Evolutionary conservation across 1,140 invertebrate species (phyloP), one percentile per base, ranked within the genome.

Genomic region (Vanessa atalanta): DNA sequence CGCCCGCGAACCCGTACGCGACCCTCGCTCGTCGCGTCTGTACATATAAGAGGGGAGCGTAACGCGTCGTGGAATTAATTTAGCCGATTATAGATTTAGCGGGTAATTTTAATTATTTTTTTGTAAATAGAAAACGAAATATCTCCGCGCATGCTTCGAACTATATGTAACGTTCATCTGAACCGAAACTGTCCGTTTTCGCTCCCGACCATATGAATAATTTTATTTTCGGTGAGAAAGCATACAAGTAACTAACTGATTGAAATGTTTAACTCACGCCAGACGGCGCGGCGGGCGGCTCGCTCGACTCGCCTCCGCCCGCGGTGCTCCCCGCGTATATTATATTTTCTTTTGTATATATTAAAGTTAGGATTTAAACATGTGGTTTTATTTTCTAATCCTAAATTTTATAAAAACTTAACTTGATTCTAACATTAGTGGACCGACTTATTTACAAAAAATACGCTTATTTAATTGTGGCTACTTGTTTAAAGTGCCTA

Each of bases 281-380:
- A 37, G 57, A 60, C 20, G 16, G n/a, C n/a, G 37, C 75, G 73
- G 72, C 76, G 81, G 12, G 31, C 60, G 79, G 81, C 65, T 84
- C 80, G 81, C 82, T 47, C 74, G 14, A 8, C 68, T 47, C 55
- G 7, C 47, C 15, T 57, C 67, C 70, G 50, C 70, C 31, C 48
- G 47, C 26, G 15, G 57, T 23, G 57, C 72, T 51, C 67, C 31
- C 63, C 66, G 63, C 67, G 51, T 37, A 63, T 65, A 67, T 73
- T 63, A 66, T 68, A 78, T 80, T 82, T 79, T 76, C 78, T 84
- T 82, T 84, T 84, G 79, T 84, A 83, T 83, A 84, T 84, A 84
- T 84, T 84, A 84, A 83, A 83, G 61, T 77, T 83, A 84, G 77
- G 79, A 81, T 78, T 75, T 48, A 75, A 77, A 61, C 8, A 12